Base-by-base conservation (phyloP, 2,113 vertebrate species). In the Boleophthalmus pectinirostris region DNA sequence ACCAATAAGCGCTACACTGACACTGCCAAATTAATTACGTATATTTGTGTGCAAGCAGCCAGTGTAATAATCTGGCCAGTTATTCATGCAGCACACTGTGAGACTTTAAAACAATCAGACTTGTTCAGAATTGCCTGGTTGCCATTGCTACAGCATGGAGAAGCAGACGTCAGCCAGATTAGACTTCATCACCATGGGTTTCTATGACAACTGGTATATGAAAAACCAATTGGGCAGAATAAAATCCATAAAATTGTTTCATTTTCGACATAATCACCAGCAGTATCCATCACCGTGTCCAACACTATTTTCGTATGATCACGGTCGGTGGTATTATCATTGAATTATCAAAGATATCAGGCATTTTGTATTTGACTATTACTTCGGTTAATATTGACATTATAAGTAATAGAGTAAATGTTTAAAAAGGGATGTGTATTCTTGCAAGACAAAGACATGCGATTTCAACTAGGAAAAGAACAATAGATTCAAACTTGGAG, bases 341-440 rank as follows among this genome's bases (percentile, higher is more conserved):
- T 60, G 24, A 61, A 43, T 43, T 43, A 1, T 43, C 38, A 10
- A 8, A 9, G 1, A 51, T 18, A 20, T 51, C 49, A 16, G 16
- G 16, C 3, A 23, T 57, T 57, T 23, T 24, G 23, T 57, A 24
- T 58, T 58, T 60, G 61, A 65, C 47, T 74, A n/a, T 49, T 66
- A 75, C 54, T 57, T 58, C 66, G 80, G 78, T 74, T 78, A 82
- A 57, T 49, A 74, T 76, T 35, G 54, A 67, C 60, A 78, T 68
- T 75, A 82, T 78, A 72, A 74, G 75, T 78, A 43, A 81, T 75
- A 74, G 10, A 54, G 56, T 23, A 58, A 14, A 6, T 70, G 45
- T 79, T 45, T 61, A 20, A 57, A 79, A 24, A 66, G 15, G 64
- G 67, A 35, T 21, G 38, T 72, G 67, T 77, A 76, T 66, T 56